Conservation (phyloP, 2,113 vertebrate species). For the Corapipo altera region DNA sequence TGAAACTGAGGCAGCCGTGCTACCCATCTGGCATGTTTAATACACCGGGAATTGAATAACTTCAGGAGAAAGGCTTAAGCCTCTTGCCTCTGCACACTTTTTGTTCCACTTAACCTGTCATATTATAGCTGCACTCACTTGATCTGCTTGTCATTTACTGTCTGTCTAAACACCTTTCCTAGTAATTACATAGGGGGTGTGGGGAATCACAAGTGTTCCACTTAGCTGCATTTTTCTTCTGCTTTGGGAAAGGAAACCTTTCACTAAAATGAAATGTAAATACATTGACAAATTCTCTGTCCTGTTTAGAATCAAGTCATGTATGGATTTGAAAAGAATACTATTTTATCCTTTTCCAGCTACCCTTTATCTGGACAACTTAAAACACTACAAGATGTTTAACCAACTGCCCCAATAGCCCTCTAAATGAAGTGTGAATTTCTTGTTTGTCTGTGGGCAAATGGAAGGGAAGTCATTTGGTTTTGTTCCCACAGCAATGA, state of each 20-base stretch:
- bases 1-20: neutral
- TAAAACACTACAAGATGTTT: neutral
- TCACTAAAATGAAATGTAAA: conserved; percentile 7
- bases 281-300: neutral
- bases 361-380: neutral
- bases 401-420: neutral
- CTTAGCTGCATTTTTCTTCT: neutral
- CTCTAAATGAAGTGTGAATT: neutral
- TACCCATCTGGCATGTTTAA: neutral
- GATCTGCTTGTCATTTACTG: neutral
- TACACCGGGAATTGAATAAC: neutral
- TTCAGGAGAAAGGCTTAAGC: neutral
- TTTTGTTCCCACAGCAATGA: neutral
- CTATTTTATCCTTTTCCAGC: neutral
- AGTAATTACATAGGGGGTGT: neutral
- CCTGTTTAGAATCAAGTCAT: neutral
- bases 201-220: neutral
- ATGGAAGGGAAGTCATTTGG: neutral
- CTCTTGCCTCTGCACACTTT: neutral
- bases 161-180: neutral
- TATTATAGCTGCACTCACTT: neutral
- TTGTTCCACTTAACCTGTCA: neutral
- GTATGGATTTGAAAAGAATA: neutral
- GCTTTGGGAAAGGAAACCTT: neutral
- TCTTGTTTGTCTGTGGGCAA: neutral